Percentiles rank a stretch among this genome's conserved stretches.
Evolutionary conservation across 2,113 vertebrate species (phyloP).

Genomic region (Pandion haliaetus): DNA sequence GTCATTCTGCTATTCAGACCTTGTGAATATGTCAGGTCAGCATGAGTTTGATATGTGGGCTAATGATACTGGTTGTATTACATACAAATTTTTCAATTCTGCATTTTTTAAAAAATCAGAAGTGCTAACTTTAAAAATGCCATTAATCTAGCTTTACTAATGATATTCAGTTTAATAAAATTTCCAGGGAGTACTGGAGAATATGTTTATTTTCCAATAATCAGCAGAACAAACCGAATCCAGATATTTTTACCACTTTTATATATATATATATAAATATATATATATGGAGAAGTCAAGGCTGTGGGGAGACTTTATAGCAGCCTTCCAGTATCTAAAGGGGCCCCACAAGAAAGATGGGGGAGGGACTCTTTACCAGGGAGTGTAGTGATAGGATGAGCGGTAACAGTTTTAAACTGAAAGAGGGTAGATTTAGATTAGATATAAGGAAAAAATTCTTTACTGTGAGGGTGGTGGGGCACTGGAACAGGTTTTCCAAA

Average conservation of each 20-base stretch:
- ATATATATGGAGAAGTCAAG: no score
- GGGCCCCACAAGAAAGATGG: no score
- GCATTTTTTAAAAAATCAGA: background rate
- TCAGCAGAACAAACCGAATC: background rate
- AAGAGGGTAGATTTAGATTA: no score
- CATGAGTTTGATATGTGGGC: background rate
- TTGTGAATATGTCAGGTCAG: background rate
- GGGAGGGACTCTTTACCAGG: no score
- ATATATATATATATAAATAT: background rate
- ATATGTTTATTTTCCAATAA: background rate
- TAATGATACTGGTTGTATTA: background rate
- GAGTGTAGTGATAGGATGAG: no score
- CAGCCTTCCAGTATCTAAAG: no score
- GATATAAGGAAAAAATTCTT: no score
- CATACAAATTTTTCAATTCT: background rate
- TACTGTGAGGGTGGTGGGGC: no score
- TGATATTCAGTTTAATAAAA: background rate
- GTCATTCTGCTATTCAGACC: background rate
- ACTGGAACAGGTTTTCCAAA: no score
- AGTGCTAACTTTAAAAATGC: background rate
- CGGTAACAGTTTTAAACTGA: no score
- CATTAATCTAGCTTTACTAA: background rate
- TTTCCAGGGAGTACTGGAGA: background rate
- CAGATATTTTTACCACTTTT: background rate
- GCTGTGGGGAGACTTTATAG: no score